Evolutionary conservation across 2,113 vertebrate genomes (phyloP).

Genomic region (Atrichornis clamosus): DNA sequence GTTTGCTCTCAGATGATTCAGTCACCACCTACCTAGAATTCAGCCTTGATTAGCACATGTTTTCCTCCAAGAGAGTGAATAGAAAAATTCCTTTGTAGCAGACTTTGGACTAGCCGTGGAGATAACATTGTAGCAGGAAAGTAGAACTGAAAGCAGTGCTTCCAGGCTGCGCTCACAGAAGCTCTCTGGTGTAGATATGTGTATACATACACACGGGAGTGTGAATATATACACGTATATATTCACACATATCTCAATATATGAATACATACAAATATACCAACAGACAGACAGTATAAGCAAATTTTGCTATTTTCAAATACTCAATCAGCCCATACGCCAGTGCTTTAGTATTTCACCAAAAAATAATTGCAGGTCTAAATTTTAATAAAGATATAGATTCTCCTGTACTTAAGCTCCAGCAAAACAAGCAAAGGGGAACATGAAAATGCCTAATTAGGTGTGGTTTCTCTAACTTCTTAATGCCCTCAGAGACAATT

Average conservation of each 20-base stretch:
- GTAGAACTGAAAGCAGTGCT: neutral
- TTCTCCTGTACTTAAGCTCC: neutral
- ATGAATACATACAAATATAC: neutral
- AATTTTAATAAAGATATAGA: neutral
- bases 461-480: neutral
- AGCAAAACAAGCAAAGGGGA: neutral
- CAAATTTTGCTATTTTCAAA: neutral
- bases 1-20: neutral
- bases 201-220: neutral
- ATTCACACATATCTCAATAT: neutral
- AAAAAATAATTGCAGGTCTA: neutral
- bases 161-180: neutral
- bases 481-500: neutral
- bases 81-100: neutral
- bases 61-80: neutral
- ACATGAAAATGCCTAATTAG: neutral
- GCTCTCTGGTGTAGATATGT: fast-evolving
- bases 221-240: neutral
- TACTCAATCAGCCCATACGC: neutral
- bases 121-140: neutral
- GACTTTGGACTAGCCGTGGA: neutral
- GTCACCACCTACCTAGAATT: neutral
- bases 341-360: neutral
- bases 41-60: neutral
- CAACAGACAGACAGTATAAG: neutral